Base-by-base conservation (phyloP, 2,797 vertebrate species). In the Hydrophis major region DNA sequence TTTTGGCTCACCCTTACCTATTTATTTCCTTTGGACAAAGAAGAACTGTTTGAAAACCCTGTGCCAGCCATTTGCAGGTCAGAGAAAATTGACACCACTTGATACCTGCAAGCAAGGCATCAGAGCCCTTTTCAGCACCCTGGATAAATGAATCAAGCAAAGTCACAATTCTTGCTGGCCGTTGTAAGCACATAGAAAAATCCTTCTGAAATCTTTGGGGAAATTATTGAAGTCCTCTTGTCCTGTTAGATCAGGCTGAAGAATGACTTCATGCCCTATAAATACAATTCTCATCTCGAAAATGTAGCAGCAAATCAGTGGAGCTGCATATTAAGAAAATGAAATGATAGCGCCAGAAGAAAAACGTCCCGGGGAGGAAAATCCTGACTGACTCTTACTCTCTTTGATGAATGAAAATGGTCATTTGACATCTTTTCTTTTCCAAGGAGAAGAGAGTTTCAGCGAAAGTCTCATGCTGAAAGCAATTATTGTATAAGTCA, bases 81-180 rank as follows among this genome's bases (percentile, higher is more conserved):
- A 12, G 91, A 94, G 88, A 88, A 90, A 95, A 96, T 94, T 88
- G 78, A 93, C 94, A 89, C 90, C 32, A 18, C 61, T 93, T 96
- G 91, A 93, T 61, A 93, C 94, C 93, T 89, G 83, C 89, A 93
- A 95, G 93, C 86, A 83, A 66, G 92, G 91, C 93, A 95, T 74
- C 37, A 13, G 90, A 95, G 69, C 94, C 90, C 61, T 93, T 18
- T 92, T 88, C 94, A 93, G 95, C 93, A 95, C 91, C 25, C 5
- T 55, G 60, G 78, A 91, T 83, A 89, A 91, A 96, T 92, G 95
- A 94, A 95, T 0, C 95, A 95, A 92, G 94, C 88, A 93, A 94
- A 92, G 57, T 89, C 66, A 78, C 88, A 61, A 87, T 93, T 56
- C 92, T 28, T 92, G 90, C 88, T 95, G 94, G 94, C 90, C 95